Conservation (phyloP, 2,797 vertebrate genomes). For the Helarctos malayanus region DNA sequence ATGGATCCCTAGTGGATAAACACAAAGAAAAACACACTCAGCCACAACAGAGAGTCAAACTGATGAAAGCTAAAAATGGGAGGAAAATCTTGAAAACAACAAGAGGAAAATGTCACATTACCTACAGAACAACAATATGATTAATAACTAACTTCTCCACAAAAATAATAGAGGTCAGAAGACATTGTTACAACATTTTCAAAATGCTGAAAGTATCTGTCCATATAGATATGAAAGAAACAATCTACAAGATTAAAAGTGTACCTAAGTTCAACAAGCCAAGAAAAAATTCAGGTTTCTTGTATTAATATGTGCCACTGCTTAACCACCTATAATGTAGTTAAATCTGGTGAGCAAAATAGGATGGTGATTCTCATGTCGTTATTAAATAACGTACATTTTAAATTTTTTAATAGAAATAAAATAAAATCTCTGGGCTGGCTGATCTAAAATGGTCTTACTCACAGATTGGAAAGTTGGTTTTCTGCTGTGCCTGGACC, state of each 20-base stretch:
- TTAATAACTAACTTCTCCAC: background rate
- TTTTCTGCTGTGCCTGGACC: background rate
- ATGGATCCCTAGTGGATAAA: background rate
- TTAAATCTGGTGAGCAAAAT: conserved; percentile 17
- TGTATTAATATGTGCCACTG: background rate
- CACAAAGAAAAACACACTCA: background rate
- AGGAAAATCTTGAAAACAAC: conserved; percentile 20
- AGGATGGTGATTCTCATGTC: background rate
- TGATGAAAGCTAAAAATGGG: conserved; percentile 6
- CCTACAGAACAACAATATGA: background rate
- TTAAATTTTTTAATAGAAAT: background rate
- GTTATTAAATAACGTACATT: conserved; percentile 7
- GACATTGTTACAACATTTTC: background rate
- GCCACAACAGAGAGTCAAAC: background rate
- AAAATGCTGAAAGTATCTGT: background rate
- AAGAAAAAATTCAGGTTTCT: background rate
- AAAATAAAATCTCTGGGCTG: background rate
- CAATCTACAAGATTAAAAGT: background rate
- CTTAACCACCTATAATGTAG: background rate
- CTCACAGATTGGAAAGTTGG: background rate
- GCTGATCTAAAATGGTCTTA: background rate
- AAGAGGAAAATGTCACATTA: conserved; percentile 16
- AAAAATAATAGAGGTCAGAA: background rate
- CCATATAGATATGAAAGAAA: background rate
- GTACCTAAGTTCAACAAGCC: background rate